Conservation (phyloP, 2,113 vertebrate species). For the Bubo blakistoni region DNA sequence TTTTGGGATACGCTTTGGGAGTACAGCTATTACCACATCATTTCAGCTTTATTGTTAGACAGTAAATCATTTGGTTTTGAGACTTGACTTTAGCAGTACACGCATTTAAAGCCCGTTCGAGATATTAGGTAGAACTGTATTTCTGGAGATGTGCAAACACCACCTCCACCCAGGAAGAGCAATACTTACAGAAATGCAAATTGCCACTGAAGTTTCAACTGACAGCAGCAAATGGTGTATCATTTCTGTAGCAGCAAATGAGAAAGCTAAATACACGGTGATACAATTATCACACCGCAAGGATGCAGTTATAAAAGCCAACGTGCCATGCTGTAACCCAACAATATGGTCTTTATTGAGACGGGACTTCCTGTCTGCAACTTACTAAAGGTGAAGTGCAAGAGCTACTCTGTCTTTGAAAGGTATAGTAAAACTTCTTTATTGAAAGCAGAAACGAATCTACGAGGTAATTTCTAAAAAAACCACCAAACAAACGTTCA, state of each 20-base stretch:
- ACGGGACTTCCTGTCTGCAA: slow-evolving; percentile 73
- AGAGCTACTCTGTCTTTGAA: slow-evolving; percentile 72
- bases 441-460: slow-evolving; percentile 74
- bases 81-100: background rate
- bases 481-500: background rate
- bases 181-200: background rate
- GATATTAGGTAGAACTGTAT: background rate
- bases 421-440: slow-evolving; percentile 77
- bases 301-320: slow-evolving; percentile 42
- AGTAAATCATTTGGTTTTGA: slow-evolving; percentile 47
- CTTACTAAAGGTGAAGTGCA: slow-evolving; percentile 71
- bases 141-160: background rate
- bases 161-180: background rate
- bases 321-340: slow-evolving; percentile 60
- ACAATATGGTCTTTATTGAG: slow-evolving; percentile 79
- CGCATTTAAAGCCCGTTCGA: background rate
- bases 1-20: slow-evolving; percentile 46
- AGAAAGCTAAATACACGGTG: slow-evolving; percentile 39
- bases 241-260: background rate
- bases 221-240: background rate
- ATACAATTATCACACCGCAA: slow-evolving; percentile 20
- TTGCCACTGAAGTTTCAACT: background rate
- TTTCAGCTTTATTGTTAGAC: slow-evolving; percentile 52
- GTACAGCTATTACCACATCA: slow-evolving; percentile 48
- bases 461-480: slow-evolving; percentile 38